Evolutionary conservation across 2,113 vertebrate species (phyloP), one percentile per base, ranked within the genome.

Genomic region (Numida meleagris): DNA sequence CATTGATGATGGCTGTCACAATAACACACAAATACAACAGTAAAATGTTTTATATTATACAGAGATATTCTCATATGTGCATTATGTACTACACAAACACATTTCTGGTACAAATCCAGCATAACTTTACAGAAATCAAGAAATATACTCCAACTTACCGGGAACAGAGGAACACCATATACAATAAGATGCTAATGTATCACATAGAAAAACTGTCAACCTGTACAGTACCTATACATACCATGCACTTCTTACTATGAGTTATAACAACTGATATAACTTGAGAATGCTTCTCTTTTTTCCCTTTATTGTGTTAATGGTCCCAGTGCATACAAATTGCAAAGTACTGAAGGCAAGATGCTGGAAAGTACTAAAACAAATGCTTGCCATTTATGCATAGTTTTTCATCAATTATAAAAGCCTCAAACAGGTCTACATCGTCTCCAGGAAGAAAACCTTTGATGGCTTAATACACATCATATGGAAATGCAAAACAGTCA

Each of bases 81-180:
- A 53, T 53, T n/a, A 19, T 27, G 34, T 70, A 36, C 25, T 36
- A 70, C 17, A 58, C 14, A 43, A 29, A 45, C 10, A 29, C 29
- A 40, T 73, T 74, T 88, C 42, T 79, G 36, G 20, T 65, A 68
- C 10, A 88, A 80, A 90, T 65, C 4, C 18, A 78, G 82, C 75
- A 9, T 12, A 81, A 65, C 8, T 36, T 65, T 20, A 73, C 61
- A 65, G 75, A 86, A 90, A 72, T 75, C 10, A 86, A 78, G 13
- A 42, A 4, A 61, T 50, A 88, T 91, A 55, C 17, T 73, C 24
- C 45, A 72, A 9, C 6, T 12, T 46, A 11, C 34, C 42, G 61
- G 33, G n/a, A 82, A 48, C 2, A 16, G 27, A 50, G 27, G 34
- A 25, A 38, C 2, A 36, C 36, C 31, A 31, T 13, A 6, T 58